Evolutionary conservation across 2,888 invertebrate genomes (phyloP).

Genomic region (Eucera pruinosa): DNA sequence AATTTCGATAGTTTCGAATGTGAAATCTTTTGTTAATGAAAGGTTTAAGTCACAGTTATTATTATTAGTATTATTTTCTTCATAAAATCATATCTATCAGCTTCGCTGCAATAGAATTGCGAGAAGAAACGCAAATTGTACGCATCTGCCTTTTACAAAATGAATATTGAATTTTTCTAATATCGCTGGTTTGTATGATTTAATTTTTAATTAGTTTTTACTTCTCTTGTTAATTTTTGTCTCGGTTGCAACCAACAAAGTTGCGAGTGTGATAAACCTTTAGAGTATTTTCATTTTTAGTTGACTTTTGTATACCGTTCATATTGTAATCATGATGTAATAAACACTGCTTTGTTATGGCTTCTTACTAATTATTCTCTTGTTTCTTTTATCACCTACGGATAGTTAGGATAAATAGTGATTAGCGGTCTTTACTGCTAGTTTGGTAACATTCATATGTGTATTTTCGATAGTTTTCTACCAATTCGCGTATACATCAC

Average conservation of each 20-base stretch:
- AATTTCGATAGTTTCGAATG: background rate
- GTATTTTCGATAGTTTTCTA: background rate
- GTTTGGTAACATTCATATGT: background rate
- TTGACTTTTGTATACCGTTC: constrained; percentile 50
- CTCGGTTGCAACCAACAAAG: constrained; percentile 11
- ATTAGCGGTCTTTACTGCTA: background rate
- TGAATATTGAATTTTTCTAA: constrained; percentile 20
- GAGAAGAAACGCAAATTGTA: constrained; percentile 14
- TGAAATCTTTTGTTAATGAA: constrained; percentile 12
- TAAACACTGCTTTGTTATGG: constrained; percentile 57
- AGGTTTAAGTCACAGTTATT: background rate
- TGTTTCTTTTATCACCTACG: constrained; percentile 51
- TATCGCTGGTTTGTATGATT: constrained; percentile 20
- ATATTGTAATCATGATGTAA: constrained; percentile 61
- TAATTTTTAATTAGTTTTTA: constrained; percentile 20
- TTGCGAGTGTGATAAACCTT: constrained; percentile 36
- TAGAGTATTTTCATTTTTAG: constrained; percentile 55
- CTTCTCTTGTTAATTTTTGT: constrained; percentile 6
- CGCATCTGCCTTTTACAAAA: constrained; percentile 10
- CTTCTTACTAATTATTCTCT: constrained; percentile 52
- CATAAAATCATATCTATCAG: background rate
- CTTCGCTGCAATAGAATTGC: background rate
- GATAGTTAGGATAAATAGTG: constrained; percentile 1
- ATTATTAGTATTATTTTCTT: background rate
- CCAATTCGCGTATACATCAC: no score